Evolutionary conservation across 2,888 invertebrate species (phyloP), one percentile per base, ranked within the genome.

Genomic region (Ophion obscuratus): DNA sequence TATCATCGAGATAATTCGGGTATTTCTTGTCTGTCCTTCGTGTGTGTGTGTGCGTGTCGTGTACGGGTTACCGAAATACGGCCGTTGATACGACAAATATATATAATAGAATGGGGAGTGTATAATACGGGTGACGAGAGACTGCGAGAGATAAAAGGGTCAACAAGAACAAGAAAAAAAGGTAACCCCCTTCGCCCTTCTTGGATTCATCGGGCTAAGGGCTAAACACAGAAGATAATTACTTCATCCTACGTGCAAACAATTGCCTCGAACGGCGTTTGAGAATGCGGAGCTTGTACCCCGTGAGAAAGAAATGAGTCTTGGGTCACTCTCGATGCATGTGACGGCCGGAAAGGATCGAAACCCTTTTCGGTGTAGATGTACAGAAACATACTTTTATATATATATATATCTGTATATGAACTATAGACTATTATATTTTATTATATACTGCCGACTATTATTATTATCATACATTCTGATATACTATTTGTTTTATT

Each of bases 231-330:
- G 91, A 91, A 92, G 93, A 92, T 93, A 93, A 93, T 93, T 93
- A 93, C 93, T 92, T 90, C 87, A 90, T 90, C 91, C 92, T 90
- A 92, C 91, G 91, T 91, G 93, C 93, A 93, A 93, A 93, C 93
- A 93, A 93, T 92, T 88, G 89, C 81, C 88, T 62, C 27, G 31
- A 74, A 77, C 71, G 79, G 80, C 76, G 85, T 83, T 83, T 76
- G 66, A 71, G 70, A 31, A 36, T 36, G 6, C 36, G 6, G 36
- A 36, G 68, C 66, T 68, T 88, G 91, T 90, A 89, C 89, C 90
- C 89, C 93, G 92, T 93, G 93, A 93, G 93, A 93, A 93, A 93
- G 92, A 92, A 93, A 47, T 47, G 47, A 92, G 90, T 90, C 88
- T 87, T 73, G 86, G 91, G 90, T 89, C 89, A 90, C 89, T 89